These are phyloP conservation scores for Paramisgurnus dabryanus DNA, from an alignment of 2,113 vertebrate species.

Conservation along the genomic window DNA sequence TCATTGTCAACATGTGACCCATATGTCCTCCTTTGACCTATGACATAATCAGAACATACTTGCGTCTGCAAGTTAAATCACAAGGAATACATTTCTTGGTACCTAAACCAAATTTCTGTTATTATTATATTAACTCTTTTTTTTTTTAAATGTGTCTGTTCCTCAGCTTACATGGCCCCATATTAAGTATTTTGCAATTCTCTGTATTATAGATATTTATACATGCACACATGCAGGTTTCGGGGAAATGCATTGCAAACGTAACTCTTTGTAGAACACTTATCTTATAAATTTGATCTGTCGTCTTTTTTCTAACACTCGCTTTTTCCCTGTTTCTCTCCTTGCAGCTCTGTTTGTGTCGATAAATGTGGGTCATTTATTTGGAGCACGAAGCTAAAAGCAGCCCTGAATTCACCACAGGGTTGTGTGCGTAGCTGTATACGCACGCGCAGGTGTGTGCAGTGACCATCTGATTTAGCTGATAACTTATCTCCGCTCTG, in stretches of 20 bases:
- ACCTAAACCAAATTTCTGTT: too few species aligned
- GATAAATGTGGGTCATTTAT: slow-evolving; percentile 61
- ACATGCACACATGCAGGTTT: background rate
- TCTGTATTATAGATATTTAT: too few species aligned
- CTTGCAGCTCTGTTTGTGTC: slow-evolving; percentile 72
- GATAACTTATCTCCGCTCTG: background rate
- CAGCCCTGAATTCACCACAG: background rate
- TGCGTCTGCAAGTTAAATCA: too few species aligned
- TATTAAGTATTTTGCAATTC: too few species aligned
- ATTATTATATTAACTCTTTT: too few species aligned
- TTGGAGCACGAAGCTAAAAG: slow-evolving; percentile 53
- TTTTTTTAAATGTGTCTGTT: too few species aligned
- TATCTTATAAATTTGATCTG: background rate
- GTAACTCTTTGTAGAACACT: background rate
- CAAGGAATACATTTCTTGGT: too few species aligned
- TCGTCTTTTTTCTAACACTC: background rate
- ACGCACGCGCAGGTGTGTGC: background rate
- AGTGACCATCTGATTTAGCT: background rate
- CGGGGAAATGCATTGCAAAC: background rate
- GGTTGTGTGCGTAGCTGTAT: slow-evolving; percentile 10
- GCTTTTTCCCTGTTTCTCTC: slow-evolving; percentile 1
- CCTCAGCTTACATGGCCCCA: too few species aligned
- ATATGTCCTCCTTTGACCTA: too few species aligned
- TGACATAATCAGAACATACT: too few species aligned
- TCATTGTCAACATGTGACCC: too few species aligned